These are phyloP conservation scores for Pseudorasbora parva DNA, from an alignment of 2,113 vertebrate species.

Conservation along the genomic window DNA sequence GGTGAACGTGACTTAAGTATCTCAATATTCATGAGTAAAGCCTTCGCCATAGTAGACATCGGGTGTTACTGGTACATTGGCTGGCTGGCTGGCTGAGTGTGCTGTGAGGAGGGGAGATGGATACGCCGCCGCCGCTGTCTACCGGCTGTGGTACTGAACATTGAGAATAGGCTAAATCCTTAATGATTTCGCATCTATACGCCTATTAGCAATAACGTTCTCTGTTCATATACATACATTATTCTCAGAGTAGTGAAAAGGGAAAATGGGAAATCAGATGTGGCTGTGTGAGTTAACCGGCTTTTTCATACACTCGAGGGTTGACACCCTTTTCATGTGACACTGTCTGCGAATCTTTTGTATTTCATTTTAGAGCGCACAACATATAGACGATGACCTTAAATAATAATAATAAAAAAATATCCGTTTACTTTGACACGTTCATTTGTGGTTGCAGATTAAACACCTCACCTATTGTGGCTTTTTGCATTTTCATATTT, in stretches of 20 bases:
- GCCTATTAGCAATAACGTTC: not conserved
- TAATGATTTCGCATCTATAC: not conserved
- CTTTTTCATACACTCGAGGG: conserved; percentile 49
- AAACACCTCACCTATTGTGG: not conserved
- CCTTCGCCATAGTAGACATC: conserved; percentile 19
- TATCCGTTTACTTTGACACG: not conserved
- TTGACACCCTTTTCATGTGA: conserved; percentile 43
- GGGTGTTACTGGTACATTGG: conserved; percentile 27
- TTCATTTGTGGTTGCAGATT: not conserved
- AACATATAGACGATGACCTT: not conserved
- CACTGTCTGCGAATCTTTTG: conserved; percentile 16
- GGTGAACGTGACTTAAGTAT: not conserved
- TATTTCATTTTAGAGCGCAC: not conserved
- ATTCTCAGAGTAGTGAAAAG: not conserved
- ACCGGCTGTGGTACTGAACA: conserved; percentile 48
- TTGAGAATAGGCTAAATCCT: not conserved
- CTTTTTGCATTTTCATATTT: not conserved
- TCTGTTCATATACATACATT: not conserved
- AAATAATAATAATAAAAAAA: no score
- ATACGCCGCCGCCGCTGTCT: conserved; percentile 38
- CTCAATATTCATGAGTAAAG: conserved; percentile 14
- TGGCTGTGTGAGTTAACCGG: conserved; percentile 34
- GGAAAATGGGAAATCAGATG: not conserved
- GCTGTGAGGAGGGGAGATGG: conserved; percentile 40
- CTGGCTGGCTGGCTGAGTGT: conserved; percentile 9